Evolutionary conservation across 1,140 invertebrate genomes (phyloP).

Genomic region (Drosophila pectinifera): DNA sequence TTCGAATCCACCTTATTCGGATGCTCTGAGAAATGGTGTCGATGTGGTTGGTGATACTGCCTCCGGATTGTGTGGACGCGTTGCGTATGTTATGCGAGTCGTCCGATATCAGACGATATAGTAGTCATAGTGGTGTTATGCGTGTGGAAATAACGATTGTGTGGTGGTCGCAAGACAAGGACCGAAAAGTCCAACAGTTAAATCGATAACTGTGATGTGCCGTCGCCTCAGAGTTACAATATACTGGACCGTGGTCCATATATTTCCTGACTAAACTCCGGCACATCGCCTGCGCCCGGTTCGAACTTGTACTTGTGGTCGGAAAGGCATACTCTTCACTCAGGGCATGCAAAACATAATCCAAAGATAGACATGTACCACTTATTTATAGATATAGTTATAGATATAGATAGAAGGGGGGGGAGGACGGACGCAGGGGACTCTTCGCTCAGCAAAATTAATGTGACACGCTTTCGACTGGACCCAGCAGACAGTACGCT

Average conservation of each 20-base stretch:
- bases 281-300: slow-evolving; percentile 75
- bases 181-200: slow-evolving; percentile 85
- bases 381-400: slow-evolving; percentile 37
- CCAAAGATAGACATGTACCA: slow-evolving; percentile 55
- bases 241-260: slow-evolving; percentile 11
- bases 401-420: slow-evolving; percentile 23
- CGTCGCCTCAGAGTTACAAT: slow-evolving; percentile 41
- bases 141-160: slow-evolving; percentile 37
- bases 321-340: slow-evolving; percentile 55
- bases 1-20: slow-evolving; percentile 24
- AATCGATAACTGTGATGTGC: slow-evolving; percentile 77
- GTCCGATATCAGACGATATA: slow-evolving; percentile 35
- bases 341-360: slow-evolving; percentile 58
- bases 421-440: slow-evolving; percentile 74
- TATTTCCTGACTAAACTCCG: slow-evolving; percentile 30
- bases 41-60: slow-evolving; percentile 47
- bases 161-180: slow-evolving; percentile 73
- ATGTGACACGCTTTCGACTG: slow-evolving; percentile 84
- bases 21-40: slow-evolving; percentile 49
- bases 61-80: slow-evolving; percentile 47
- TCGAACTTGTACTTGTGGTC: slow-evolving; percentile 35
- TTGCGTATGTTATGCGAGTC: slow-evolving; percentile 35
- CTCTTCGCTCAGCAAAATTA: slow-evolving; percentile 85
- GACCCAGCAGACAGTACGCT: slow-evolving; percentile 55
- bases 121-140: slow-evolving; percentile 36